Evolutionary conservation across 2,888 invertebrate genomes (phyloP), one percentile per base, ranked within the genome.

Genomic region (Hyppa rectilinea): DNA sequence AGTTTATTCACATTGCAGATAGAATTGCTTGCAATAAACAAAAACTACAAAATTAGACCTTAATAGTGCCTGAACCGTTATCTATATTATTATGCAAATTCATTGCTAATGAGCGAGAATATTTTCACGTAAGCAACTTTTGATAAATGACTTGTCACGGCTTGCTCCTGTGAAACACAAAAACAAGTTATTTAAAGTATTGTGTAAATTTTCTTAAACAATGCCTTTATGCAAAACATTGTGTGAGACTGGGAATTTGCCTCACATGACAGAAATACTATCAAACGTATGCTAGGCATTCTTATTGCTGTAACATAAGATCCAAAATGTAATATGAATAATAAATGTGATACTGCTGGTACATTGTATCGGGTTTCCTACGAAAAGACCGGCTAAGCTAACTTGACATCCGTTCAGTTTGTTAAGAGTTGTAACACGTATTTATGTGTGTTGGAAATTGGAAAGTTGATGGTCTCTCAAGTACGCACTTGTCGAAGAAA

Each of bases 241-340:
- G 84, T 90, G 91, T 92, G 91, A 68, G 92, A 91, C 89, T 92
- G 92, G 87, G 92, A 92, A 91, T 75, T 78, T 67, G 56, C 64
- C 64, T 63, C 34, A 72, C 81, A 67, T 75, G 68, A 56, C 47
- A 75, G 66, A 80, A 72, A 61, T 71, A 70, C 65, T 68, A 60
- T 56, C 55, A 75, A 66, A 68, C 58, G 43, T 59, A 52, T 63
- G 38, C 31, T 34, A 29, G 38, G 36, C 64, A 53, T 70, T 67
- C 77, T 75, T 82, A 81, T 73, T 75, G 47, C 66, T 40, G 66
- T 45, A 69, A 53, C 47, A 67, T 79, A 84, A 82, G 71, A 69
- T 26, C 68, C 71, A 83, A 80, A 85, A 60, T 74, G 47, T 74
- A 58, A 56, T 52, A 59, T 67, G 55, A 64, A 61, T 34, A 58